Conservation (phyloP, 2,797 vertebrate genomes). For the Eospalax fontanierii region DNA sequence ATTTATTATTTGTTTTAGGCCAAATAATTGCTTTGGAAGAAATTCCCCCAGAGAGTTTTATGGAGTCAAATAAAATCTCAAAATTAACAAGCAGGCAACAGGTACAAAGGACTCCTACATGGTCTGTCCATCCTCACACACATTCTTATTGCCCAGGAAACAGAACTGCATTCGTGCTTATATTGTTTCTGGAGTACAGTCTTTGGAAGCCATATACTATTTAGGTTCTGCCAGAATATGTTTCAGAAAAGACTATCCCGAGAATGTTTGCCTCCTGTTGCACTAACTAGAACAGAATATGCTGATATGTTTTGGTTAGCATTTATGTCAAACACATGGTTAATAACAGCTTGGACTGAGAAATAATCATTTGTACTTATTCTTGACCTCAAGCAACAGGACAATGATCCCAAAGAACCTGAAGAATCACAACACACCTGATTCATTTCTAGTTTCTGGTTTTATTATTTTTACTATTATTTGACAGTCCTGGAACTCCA, state of each 20-base stretch:
- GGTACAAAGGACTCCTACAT: constrained; percentile 7
- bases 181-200: constrained; percentile 8
- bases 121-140: background rate
- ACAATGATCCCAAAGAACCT: constrained; percentile 45
- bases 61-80: constrained; percentile 53
- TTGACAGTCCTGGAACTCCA: background rate
- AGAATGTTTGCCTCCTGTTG: constrained; percentile 34
- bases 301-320: constrained; percentile 54
- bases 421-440: constrained; percentile 8
- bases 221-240: constrained; percentile 25
- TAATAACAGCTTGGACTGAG: constrained; percentile 56
- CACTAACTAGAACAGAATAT: constrained; percentile 9
- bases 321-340: constrained; percentile 68
- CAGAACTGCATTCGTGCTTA: background rate
- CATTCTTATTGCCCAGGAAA: constrained; percentile 27
- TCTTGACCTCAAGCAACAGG: background rate
- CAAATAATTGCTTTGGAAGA: constrained; percentile 29
- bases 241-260: constrained; percentile 40
- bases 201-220: constrained; percentile 18
- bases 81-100: constrained; percentile 43
- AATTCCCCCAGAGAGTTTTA: constrained; percentile 54
- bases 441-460: constrained; percentile 50
- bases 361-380: constrained; percentile 60
- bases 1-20: constrained; percentile 26
- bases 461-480: background rate